These are phyloP conservation scores for Brachynemurus nebulosus DNA, from an alignment of 2,888 invertebrate species.

Conservation along the genomic window DNA sequence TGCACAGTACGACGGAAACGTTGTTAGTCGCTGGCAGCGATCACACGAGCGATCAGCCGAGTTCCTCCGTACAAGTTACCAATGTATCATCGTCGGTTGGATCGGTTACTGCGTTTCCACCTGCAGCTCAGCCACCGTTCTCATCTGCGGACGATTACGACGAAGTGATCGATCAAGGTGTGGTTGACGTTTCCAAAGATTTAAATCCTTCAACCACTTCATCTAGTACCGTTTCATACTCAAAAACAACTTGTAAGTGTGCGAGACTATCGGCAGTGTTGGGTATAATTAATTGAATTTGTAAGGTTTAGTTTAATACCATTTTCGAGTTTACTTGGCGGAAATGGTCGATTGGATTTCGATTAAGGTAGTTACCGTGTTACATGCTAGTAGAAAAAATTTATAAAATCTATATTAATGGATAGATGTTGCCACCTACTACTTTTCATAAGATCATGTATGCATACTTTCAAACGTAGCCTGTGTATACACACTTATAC, in stretches of 20 bases:
- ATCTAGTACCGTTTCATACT: neutral
- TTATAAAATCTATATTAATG: no score
- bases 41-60: conserved; percentile 3
- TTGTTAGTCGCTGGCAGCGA: neutral
- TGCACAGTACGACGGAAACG: conserved; percentile 13
- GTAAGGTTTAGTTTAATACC: no score
- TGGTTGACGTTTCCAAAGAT: conserved; percentile 22
- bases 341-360: no score
- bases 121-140: conserved; percentile 3
- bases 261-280: neutral
- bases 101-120: conserved; percentile 19
- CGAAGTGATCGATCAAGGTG: conserved; percentile 21
- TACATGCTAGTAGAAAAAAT: no score
- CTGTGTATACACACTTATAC: no score
- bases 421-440: no score
- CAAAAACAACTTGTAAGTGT: neutral
- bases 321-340: no score
- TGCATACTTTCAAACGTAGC: no score
- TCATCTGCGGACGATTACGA: conserved; percentile 7
- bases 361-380: no score
- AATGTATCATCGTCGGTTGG: conserved; percentile 25
- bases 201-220: neutral
- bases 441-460: no score
- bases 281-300: no score
- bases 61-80: conserved; percentile 2